Evolutionary conservation across 2,797 vertebrate species (phyloP).

Genomic region (Rousettus madagascariensis): DNA sequence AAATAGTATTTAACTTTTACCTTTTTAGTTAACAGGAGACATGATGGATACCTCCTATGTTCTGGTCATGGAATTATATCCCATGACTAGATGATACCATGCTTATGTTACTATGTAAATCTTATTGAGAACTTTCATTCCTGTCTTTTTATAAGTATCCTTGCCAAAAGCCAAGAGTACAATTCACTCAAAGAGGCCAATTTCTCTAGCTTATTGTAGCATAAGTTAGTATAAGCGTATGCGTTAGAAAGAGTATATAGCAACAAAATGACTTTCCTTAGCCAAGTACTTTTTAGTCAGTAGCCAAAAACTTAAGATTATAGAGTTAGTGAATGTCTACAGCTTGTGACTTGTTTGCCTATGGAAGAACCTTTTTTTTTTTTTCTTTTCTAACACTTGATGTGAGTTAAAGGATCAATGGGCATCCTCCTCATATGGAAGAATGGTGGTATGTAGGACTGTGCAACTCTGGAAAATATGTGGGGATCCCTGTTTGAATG

Average conservation of each 20-base stretch:
- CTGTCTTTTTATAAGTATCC: background rate
- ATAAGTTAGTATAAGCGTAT: background rate
- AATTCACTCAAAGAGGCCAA: background rate
- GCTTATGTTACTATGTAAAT: background rate
- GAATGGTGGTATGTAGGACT: background rate
- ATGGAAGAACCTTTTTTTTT: background rate
- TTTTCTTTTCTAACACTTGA: background rate
- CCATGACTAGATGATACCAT: background rate
- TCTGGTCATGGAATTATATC: background rate
- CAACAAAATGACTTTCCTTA: background rate
- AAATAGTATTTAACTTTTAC: background rate
- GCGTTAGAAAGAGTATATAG: background rate
- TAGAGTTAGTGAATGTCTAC: background rate
- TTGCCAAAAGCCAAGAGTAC: background rate
- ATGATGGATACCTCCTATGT: background rate
- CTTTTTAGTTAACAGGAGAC: background rate
- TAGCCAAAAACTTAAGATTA: background rate
- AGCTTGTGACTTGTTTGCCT: background rate
- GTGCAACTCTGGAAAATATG: background rate
- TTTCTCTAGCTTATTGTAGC: background rate
- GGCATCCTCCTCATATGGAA: background rate
- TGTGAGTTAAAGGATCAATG: background rate
- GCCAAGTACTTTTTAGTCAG: background rate
- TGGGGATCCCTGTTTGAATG: background rate
- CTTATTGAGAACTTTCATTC: background rate